phyloP scores from a whole-genome alignment of 2,113 vertebrate species.

The Sclerurus mexicanus region DNA sequence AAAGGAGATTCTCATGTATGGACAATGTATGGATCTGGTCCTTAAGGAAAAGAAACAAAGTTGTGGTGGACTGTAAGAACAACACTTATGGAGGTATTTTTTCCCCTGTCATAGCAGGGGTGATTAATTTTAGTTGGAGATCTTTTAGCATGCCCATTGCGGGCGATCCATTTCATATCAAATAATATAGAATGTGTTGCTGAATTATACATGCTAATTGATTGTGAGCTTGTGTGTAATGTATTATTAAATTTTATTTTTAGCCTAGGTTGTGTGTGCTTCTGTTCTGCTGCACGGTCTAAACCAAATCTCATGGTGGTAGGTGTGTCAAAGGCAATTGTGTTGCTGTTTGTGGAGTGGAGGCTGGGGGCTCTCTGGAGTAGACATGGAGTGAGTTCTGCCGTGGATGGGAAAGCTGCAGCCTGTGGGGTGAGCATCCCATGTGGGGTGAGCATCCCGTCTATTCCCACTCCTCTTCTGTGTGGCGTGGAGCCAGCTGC shows the following conservation, averaged over 20 bases:
- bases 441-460: background rate
- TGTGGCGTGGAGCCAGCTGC: background rate
- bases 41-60: background rate
- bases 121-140: slow-evolving; percentile 20
- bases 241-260: slow-evolving; percentile 15
- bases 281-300: background rate
- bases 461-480: fast-evolving
- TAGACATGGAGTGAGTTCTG: background rate
- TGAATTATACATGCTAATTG: slow-evolving; percentile 29
- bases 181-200: background rate
- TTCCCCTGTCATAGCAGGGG: background rate
- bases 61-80: background rate
- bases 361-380: background rate
- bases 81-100: background rate
- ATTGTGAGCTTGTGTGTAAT: slow-evolving; percentile 7
- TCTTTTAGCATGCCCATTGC: background rate
- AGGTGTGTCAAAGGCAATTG: background rate
- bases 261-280: background rate
- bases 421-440: fast-evolving
- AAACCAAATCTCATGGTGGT: background rate
- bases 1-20: background rate
- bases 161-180: slow-evolving; percentile 5
- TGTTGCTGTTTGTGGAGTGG: background rate
- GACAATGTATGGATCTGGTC: background rate
- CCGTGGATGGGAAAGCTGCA: background rate